Evolutionary conservation across 2,888 invertebrate genomes (phyloP).

Genomic region (Eurois occulta): DNA sequence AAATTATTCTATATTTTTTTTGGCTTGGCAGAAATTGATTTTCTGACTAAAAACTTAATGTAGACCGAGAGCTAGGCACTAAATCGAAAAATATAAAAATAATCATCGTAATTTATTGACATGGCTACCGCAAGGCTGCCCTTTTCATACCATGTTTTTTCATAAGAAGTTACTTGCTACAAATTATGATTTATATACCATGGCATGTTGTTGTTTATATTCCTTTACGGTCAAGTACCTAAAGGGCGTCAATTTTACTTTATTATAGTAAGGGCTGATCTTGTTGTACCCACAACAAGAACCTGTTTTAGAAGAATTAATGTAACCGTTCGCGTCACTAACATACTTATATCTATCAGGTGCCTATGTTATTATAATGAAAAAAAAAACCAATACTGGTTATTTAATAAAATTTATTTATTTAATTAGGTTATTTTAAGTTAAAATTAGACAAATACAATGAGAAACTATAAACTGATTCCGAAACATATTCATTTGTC

Average conservation of each 20-base stretch:
- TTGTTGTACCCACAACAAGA: not conserved
- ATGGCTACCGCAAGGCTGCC: constrained; percentile 34
- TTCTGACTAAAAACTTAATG: not conserved
- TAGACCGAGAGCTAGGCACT: constrained; percentile 5
- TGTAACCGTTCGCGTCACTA: constrained; percentile 24
- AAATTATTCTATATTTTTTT: too few relatives aligned
- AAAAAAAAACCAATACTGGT: too few relatives aligned
- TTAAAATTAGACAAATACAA: not conserved
- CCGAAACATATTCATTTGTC: not conserved
- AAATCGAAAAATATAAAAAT: constrained; percentile 23
- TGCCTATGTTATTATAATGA: not conserved
- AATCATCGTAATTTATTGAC: constrained; percentile 31
- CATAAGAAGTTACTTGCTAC: not conserved
- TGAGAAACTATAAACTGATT: not conserved
- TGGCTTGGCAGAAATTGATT: not conserved
- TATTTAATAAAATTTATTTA: too few relatives aligned
- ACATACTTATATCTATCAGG: not conserved
- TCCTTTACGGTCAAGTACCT: constrained; percentile 16
- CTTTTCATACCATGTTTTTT: constrained; percentile 47
- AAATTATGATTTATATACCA: constrained; percentile 49
- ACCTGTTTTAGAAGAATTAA: constrained; percentile 21
- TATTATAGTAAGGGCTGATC: constrained; percentile 27
- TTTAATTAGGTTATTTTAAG: too few relatives aligned
- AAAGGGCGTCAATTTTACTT: constrained; percentile 40
- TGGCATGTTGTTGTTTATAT: constrained; percentile 38